Evolutionary conservation across 2,888 invertebrate species (phyloP).

Genomic region (Epinotia demarniana): DNA sequence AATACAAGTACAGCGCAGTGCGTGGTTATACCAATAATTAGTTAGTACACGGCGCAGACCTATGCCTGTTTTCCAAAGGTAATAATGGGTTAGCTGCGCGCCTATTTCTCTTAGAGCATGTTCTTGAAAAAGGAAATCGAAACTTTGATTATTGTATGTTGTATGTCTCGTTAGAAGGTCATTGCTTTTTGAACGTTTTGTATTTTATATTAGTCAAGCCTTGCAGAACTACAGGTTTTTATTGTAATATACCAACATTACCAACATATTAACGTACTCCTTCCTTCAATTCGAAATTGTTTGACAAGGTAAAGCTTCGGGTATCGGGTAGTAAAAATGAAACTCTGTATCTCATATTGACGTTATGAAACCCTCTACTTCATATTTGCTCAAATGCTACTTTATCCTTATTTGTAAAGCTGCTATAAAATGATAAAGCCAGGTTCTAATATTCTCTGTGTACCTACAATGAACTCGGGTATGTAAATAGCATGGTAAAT

Average conservation of each 20-base stretch:
- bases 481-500: not conserved
- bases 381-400: constrained; percentile 29
- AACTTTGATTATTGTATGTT: not conserved
- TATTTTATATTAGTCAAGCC: not conserved
- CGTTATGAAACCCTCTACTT: not conserved
- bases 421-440: constrained; percentile 26
- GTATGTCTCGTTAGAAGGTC: not conserved
- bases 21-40: constrained; percentile 25
- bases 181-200: not conserved
- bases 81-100: not conserved
- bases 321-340: not conserved
- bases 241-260: no score
- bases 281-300: not conserved
- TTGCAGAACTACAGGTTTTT: not conserved
- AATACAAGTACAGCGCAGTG: not conserved
- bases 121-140: constrained; percentile 10
- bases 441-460: constrained; percentile 4
- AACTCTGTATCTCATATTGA: constrained; percentile 2
- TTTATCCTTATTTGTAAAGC: constrained; percentile 25
- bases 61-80: constrained; percentile 10
- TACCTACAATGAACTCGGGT: not conserved
- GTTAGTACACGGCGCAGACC: not conserved
- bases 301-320: not conserved
- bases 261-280: not conserved
- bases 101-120: constrained; percentile 6